Evolutionary conservation across 1,140 invertebrate species (phyloP).

Genomic region (Drosophila nigromelanica): DNA sequence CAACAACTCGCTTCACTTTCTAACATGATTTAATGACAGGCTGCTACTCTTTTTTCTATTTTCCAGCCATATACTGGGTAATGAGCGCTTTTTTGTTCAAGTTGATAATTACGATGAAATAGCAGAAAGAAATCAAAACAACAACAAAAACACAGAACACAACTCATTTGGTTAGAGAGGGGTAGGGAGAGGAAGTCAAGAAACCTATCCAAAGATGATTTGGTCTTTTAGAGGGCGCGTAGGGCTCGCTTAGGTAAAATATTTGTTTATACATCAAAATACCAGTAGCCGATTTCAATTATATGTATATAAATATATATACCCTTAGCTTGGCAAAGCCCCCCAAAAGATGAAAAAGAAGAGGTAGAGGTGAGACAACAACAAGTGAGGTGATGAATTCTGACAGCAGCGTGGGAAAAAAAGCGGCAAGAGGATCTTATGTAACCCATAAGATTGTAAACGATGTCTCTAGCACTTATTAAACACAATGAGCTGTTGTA

Average conservation of each 20-base stretch:
- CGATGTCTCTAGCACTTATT: slow-evolving; percentile 53
- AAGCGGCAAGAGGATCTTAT: slow-evolving; percentile 51
- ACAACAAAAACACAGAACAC: slow-evolving; percentile 23
- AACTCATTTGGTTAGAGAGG: slow-evolving; percentile 65
- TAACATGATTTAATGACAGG: slow-evolving; percentile 64
- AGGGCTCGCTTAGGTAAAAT: slow-evolving; percentile 64
- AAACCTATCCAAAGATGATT: slow-evolving; percentile 54
- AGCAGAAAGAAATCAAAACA: slow-evolving; percentile 49
- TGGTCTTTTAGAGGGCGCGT: slow-evolving; percentile 37
- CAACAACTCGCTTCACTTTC: slow-evolving; percentile 65
- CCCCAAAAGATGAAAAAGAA: slow-evolving; percentile 15
- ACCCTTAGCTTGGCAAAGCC: slow-evolving; percentile 14
- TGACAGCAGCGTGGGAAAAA: slow-evolving; percentile 68
- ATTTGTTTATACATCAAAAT: slow-evolving; percentile 79
- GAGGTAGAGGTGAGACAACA: slow-evolving; percentile 22
- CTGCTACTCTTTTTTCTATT: slow-evolving; percentile 21
- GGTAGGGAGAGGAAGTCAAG: neutral
- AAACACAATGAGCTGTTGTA: slow-evolving; percentile 73
- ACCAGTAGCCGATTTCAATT: slow-evolving; percentile 80
- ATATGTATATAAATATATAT: too few species aligned
- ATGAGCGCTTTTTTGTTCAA: slow-evolving; percentile 76
- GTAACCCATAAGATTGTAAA: slow-evolving; percentile 49
- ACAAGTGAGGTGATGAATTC: slow-evolving; percentile 50
- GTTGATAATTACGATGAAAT: slow-evolving; percentile 80
- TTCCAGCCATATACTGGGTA: slow-evolving; percentile 31